These are phyloP conservation scores for Drosophila bocki DNA, from an alignment of 1,140 invertebrate genomes.

Conservation along the genomic window DNA sequence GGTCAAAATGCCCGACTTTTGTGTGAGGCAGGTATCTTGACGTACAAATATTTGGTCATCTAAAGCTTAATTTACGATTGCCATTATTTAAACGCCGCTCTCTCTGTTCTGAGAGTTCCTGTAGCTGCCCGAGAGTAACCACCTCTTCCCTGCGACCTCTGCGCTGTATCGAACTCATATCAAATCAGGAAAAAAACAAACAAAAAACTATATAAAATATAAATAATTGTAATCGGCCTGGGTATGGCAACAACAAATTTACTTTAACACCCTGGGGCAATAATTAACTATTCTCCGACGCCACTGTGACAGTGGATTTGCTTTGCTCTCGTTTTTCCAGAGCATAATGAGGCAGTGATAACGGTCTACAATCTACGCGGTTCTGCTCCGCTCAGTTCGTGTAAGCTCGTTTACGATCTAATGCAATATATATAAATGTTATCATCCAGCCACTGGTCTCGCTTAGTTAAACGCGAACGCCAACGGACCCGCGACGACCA, in stretches of 20 bases:
- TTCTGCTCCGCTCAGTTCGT: conserved; percentile 33
- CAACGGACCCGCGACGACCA: conserved; percentile 10
- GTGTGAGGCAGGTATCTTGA: conserved; percentile 19
- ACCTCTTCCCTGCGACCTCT: conserved; percentile 25
- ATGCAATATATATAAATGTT: conserved; percentile 65
- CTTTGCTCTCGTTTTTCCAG: conserved; percentile 29
- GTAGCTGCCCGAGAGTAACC: conserved; percentile 12
- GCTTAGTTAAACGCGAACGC: conserved; percentile 54
- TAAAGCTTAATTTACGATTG: conserved; percentile 11
- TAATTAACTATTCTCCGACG: conserved; percentile 16
- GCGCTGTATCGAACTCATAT: conserved; percentile 32
- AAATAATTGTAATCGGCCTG: conserved; percentile 18
- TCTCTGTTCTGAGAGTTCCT: background rate
- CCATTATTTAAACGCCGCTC: background rate
- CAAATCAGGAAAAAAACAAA: conserved; percentile 40
- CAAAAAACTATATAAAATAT: conserved; percentile 18
- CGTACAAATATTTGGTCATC: conserved; percentile 16
- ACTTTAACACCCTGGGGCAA: conserved; percentile 29
- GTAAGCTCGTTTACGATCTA: conserved; percentile 45
- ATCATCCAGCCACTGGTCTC: conserved; percentile 46
- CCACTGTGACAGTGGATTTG: conserved; percentile 4
- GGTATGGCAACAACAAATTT: conserved; percentile 22
- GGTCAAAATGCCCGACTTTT: conserved; percentile 9
- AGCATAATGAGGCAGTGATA: conserved; percentile 42
- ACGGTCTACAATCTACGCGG: conserved; percentile 35